These are phyloP conservation scores for Megathymus violae DNA, from an alignment of 1,140 invertebrate species.

Conservation along the genomic window DNA sequence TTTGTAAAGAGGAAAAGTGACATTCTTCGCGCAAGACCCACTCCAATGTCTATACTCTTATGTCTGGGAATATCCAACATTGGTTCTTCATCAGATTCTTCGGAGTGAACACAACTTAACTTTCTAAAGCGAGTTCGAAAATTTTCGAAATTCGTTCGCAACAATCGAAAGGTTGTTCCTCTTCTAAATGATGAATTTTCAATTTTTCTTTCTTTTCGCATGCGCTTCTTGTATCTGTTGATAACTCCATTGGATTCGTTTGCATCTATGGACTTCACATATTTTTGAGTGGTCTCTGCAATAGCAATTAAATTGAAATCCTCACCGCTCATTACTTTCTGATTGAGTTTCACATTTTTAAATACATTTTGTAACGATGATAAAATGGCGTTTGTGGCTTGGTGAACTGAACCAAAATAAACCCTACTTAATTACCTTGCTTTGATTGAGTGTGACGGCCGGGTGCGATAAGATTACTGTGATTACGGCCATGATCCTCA, in stretches of 20 bases:
- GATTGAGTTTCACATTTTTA: constrained; percentile 56
- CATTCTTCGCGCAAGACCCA: constrained; percentile 64
- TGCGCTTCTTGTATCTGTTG: constrained; percentile 28
- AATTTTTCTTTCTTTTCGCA: constrained; percentile 36
- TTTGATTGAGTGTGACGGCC: constrained; percentile 78
- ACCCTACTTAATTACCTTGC: constrained; percentile 61
- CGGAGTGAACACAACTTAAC: constrained; percentile 61
- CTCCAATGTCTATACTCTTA: constrained; percentile 72
- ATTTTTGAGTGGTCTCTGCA: constrained; percentile 53
- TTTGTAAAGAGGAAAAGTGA: constrained; percentile 74
- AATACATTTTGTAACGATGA: constrained; percentile 30
- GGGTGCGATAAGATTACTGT: constrained; percentile 68
- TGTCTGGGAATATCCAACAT: constrained; percentile 63
- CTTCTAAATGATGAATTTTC: constrained; percentile 47
- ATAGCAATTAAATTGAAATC: constrained; percentile 54
- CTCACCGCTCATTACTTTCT: constrained; percentile 64
- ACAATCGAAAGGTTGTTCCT: constrained; percentile 49
- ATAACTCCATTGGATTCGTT: constrained; percentile 37
- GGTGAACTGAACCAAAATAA: constrained; percentile 52
- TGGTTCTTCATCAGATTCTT: constrained; percentile 54
- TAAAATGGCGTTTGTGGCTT: constrained; percentile 30
- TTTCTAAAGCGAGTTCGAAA: constrained; percentile 53
- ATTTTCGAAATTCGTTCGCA: constrained; percentile 50
- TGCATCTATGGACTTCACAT: constrained; percentile 43
- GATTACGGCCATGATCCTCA: constrained; percentile 58